phyloP scores from a whole-genome alignment of 2,888 invertebrate genomes.

The Pocota personata region DNA sequence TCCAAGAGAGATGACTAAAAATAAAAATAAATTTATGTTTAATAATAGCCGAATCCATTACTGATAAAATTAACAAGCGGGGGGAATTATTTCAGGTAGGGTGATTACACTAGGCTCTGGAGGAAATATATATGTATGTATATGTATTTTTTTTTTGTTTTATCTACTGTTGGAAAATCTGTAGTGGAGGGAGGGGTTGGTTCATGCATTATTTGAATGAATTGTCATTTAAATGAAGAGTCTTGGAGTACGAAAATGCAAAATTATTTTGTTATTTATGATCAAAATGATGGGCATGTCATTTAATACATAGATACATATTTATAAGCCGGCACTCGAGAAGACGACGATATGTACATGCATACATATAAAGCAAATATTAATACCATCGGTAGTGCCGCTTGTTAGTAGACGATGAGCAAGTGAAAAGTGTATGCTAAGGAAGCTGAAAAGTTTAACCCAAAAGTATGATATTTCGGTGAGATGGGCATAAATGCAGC shows the following conservation, averaged over 20 bases:
- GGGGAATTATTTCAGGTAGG: constrained; percentile 17
- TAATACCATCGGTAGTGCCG: too few relatives aligned
- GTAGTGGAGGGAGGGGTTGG: neutral
- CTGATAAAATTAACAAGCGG: constrained; percentile 26
- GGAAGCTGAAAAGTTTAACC: too few relatives aligned
- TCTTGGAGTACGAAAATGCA: neutral
- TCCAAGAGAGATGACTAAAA: constrained; percentile 63
- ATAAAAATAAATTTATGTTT: constrained; percentile 53
- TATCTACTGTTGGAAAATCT: neutral
- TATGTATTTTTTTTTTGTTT: neutral
- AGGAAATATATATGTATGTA: neutral
- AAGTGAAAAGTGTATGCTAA: too few relatives aligned
- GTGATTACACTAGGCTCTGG: constrained; percentile 31
- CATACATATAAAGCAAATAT: neutral
- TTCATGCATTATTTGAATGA: neutral
- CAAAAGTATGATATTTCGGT: too few relatives aligned
- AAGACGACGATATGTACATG: neutral
- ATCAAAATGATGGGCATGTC: neutral
- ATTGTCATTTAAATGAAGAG: too few relatives aligned
- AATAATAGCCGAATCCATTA: constrained; percentile 51
- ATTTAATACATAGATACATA: neutral
- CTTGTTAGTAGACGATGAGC: too few relatives aligned
- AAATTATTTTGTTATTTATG: neutral
- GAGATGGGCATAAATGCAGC: too few relatives aligned
- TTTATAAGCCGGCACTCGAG: neutral